Conservation (phyloP, 1,140 invertebrate genomes). For the Rhynchophorus ferrugineus region DNA sequence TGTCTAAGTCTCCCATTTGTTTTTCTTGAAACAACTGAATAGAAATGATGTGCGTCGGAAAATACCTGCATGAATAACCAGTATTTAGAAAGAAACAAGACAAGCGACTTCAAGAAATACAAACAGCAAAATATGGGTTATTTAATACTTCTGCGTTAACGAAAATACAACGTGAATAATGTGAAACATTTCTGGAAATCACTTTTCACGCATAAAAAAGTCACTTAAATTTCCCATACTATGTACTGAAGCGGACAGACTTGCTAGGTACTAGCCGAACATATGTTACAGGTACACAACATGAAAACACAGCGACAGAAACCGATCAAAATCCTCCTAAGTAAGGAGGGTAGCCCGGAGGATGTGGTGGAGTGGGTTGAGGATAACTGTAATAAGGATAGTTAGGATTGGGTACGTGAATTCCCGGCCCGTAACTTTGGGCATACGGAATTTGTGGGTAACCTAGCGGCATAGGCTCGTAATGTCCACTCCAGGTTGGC, state of each 20-base stretch:
- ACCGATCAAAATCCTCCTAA: constrained; percentile 51
- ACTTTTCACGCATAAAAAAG: constrained; percentile 1
- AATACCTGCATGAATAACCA: not conserved
- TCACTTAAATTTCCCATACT: constrained; percentile 23
- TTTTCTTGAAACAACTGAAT: not conserved
- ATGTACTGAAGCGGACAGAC: constrained; percentile 42
- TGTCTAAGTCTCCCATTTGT: not conserved
- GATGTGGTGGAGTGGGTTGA: constrained; percentile 42
- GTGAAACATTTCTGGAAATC: not conserved
- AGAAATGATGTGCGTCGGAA: not conserved
- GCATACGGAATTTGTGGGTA: constrained; percentile 40
- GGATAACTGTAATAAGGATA: constrained; percentile 46
- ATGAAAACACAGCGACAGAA: constrained; percentile 41
- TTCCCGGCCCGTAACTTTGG: constrained; percentile 40
- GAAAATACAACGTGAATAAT: not conserved
- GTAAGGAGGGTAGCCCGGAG: constrained; percentile 44
- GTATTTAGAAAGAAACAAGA: not conserved
- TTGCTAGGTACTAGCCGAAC: constrained; percentile 44
- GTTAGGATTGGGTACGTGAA: constrained; percentile 49
- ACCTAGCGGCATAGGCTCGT: constrained; percentile 38
- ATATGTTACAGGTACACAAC: constrained; percentile 45
- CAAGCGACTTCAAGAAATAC: too few species aligned
- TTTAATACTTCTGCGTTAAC: too few species aligned
- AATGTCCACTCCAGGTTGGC: constrained; percentile 38
- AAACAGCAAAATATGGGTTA: too few species aligned